A percentile compares a stretch with the other conserved stretches of the same genome.
These are phyloP conservation scores for Allacma fusca DNA, from an alignment of 2,888 invertebrate genomes.

Conservation along the genomic window DNA sequence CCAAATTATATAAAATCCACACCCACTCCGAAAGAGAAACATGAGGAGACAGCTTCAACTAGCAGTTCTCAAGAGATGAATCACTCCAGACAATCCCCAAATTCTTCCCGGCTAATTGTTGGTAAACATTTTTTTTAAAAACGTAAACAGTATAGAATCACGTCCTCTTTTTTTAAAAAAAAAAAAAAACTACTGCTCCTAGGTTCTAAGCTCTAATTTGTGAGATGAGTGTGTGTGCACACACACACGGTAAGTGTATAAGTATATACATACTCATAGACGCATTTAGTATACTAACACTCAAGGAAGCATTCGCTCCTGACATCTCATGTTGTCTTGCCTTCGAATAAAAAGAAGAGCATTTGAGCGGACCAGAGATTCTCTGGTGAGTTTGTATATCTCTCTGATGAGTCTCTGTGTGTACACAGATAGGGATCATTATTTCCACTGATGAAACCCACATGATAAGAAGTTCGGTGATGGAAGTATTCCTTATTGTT, in stretches of 20 bases:
- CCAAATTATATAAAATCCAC: no score
- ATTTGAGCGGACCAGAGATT: background rate
- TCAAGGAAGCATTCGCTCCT: background rate
- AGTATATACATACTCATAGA: no score
- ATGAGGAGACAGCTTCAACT: background rate
- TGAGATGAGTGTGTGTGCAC: no score
- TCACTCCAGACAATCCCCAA: no score
- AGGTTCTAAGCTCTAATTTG: no score
- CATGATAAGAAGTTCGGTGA: constrained; percentile 3
- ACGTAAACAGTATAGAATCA: constrained; percentile 4
- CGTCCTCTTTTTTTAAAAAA: no score
- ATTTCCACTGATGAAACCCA: constrained; percentile 1
- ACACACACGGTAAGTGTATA: no score
- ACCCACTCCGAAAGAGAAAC: background rate
- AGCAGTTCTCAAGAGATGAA: background rate
- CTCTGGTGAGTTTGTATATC: no score
- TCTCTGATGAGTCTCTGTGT: no score
- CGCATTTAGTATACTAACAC: background rate
- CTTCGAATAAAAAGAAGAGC: no score
- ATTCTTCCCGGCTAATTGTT: background rate
- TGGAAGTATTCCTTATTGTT: background rate
- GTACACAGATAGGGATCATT: background rate
- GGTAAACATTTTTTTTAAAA: background rate
- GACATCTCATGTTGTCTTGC: background rate
- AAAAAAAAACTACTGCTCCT: no score